Percentiles rank a stretch among this genome's conserved stretches.
phyloP scores from a whole-genome alignment of 2,113 vertebrate genomes.

The Chlamydotis undulata region DNA sequence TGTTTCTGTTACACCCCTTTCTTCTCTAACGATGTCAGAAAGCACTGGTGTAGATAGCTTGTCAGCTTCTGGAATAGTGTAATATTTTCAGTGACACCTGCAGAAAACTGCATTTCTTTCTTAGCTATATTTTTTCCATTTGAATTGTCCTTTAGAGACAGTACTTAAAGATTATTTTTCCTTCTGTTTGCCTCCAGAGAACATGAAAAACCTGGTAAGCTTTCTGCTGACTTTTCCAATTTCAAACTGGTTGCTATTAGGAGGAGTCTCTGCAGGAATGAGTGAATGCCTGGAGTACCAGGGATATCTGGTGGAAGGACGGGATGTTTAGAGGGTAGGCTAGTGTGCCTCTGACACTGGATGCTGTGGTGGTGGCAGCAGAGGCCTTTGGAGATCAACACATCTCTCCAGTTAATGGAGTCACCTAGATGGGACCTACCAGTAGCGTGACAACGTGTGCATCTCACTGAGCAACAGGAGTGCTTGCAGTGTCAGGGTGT shows the following conservation, averaged over 20 bases:
- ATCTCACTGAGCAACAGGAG: neutral
- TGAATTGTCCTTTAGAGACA: neutral
- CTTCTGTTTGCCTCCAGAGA: neutral
- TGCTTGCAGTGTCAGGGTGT: neutral
- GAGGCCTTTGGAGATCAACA: neutral
- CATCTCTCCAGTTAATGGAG: neutral
- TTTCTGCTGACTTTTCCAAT: neutral
- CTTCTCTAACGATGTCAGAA: neutral
- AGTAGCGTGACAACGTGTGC: neutral
- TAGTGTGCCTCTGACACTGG: neutral
- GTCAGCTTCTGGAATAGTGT: neutral
- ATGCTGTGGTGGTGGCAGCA: too few species aligned
- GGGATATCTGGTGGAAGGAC: fast-evolving
- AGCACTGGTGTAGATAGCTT: neutral
- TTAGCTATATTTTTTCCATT: neutral
- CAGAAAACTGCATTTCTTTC: neutral
- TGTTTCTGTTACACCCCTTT: neutral
- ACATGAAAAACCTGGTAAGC: neutral
- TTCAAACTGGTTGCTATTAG: neutral
- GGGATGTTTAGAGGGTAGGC: neutral
- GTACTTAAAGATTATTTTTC: neutral
- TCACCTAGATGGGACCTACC: neutral
- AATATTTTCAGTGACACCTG: neutral
- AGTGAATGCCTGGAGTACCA: neutral
- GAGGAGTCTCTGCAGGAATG: neutral